Evolutionary conservation across 2,113 vertebrate genomes (phyloP).

Genomic region (Vicugna pacos): DNA sequence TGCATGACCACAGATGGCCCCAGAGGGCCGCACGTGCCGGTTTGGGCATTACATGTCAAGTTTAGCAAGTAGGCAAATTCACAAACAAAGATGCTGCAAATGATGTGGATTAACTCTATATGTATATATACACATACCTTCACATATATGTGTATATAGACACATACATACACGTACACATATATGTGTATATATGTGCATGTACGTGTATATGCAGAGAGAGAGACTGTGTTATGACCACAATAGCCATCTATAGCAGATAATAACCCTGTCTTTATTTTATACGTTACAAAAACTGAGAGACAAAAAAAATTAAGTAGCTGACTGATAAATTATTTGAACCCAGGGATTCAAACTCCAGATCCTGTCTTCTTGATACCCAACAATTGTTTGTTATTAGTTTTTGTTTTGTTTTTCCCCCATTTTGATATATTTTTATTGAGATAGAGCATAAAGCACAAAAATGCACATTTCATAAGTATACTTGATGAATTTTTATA

Average conservation of each 20-base stretch:
- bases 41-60: background rate
- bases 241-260: background rate
- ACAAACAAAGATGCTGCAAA: background rate
- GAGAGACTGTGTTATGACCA: too few species aligned
- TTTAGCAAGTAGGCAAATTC: background rate
- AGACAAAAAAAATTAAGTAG: background rate
- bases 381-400: background rate
- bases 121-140: too few species aligned
- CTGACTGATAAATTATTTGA: background rate
- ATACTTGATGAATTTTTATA: background rate
- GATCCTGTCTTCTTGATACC: background rate
- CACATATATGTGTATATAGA: background rate
- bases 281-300: background rate
- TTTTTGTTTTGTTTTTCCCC: background rate
- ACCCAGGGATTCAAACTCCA: background rate
- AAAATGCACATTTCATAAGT: background rate
- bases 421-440: background rate
- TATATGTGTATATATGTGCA: background rate
- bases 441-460: background rate
- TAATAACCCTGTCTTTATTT: background rate
- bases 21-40: background rate
- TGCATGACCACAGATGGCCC: background rate
- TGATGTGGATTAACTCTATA: background rate
- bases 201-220: background rate
- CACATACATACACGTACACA: background rate